These are phyloP conservation scores for Hypolimnas misippus DNA, from an alignment of 2,888 invertebrate genomes.

Conservation along the genomic window DNA sequence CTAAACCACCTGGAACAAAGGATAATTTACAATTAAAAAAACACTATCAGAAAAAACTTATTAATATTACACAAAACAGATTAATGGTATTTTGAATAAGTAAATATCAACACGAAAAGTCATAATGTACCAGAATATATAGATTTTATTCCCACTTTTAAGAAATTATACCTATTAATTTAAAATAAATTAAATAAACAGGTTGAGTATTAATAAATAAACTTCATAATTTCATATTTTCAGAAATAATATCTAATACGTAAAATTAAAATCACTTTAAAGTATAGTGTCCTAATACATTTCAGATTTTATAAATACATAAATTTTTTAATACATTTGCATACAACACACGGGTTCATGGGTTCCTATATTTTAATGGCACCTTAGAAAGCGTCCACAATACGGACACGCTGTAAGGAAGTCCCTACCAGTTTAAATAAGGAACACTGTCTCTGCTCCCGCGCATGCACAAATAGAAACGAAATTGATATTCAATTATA, in stretches of 20 bases:
- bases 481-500: conserved; percentile 34
- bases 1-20: conserved; percentile 84
- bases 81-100: too few species aligned
- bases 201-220: too few species aligned
- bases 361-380: neutral
- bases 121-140: too few species aligned
- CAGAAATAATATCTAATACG: too few species aligned
- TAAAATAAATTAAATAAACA: too few species aligned
- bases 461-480: conserved; percentile 63
- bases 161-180: too few species aligned
- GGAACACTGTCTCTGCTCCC: conserved; percentile 41
- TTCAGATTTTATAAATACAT: neutral
- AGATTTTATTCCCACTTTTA: too few species aligned
- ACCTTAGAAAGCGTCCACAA: conserved; percentile 24
- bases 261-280: too few species aligned
- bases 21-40: conserved; percentile 17
- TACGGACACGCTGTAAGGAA: conserved; percentile 50
- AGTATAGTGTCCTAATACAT: neutral
- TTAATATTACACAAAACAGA: too few species aligned
- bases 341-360: neutral
- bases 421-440: conserved; percentile 43
- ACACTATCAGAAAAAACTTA: neutral
- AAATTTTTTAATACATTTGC: neutral
- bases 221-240: too few species aligned
- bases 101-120: too few species aligned